Evolutionary conservation across 2,113 vertebrate species (phyloP), one percentile per base, ranked within the genome.

Genomic region (Symphodus melops): DNA sequence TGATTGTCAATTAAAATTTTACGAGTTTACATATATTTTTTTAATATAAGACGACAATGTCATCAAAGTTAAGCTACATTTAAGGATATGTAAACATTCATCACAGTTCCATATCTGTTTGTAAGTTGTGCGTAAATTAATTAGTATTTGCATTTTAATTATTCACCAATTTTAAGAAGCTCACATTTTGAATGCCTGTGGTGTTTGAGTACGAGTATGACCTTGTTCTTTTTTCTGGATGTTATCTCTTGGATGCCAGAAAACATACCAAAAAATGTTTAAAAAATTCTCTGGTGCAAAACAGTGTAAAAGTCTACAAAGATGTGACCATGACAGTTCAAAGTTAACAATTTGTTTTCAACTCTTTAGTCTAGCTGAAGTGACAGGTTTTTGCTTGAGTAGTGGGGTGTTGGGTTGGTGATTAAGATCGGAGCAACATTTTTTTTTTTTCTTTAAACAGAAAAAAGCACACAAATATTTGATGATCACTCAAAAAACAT

Each of bases 241-340:
- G 44, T 75, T 76, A 63, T 85, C 59, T 78, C 33, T 78, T 14
- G 65, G 66, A 83, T 76, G 74, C 52, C 75, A 83, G 57, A 86
- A 86, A 90, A 84, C 62, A 75, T 86, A 81, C 77, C 60, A 86
- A 90, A 89, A 62, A 52, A 91, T 92, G 90, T 76, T 88, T 33
- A 44, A 82, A 92, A 89, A 60, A 71, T 91, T 65, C 75, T 90
- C 68, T 68, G 63, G 92, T 92, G 92, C 86, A 91, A 92, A 89
- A 92, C 67, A 84, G 91, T 93, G 92, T 88, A 91, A 92, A 91
- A 90, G 88, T 88, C 80, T 86, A 81, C 84, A 86, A 90, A 86
- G 64, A 81, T 84, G 80, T 90, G 78, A 88, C 64, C 82, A 77
- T 84, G 82, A 85, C 84, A 79, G 85, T 92, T 87, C 82, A 92